Evolutionary conservation across 2,888 invertebrate genomes (phyloP), one percentile per base, ranked within the genome.

Genomic region (Timema cristinae): DNA sequence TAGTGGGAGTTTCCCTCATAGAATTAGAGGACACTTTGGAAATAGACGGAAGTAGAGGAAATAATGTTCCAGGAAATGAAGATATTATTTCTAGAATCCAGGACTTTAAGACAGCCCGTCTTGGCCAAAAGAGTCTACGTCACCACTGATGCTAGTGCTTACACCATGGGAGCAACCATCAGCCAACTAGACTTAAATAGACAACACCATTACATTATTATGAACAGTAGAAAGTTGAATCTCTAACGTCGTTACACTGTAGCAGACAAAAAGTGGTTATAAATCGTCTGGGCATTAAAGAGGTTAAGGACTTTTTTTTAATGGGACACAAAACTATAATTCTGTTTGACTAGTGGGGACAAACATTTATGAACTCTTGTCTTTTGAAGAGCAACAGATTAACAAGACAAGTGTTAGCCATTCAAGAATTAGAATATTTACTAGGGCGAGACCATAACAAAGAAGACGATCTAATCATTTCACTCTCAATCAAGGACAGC

Each of bases 71-170:
- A 59, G 59, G 59, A 15, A 63, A 48, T 48, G 7, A 63, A 61
- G 13, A 6, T 13, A 1, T 63, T 63, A 13, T 67, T 67, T 67
- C 10, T 49, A 49, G n/a, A 67, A 32, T 11, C 48, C 6, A 32
- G 50, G 47, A 73, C 75, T 7, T 52, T 77, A 0, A 67, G 73
- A 6, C 75, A 75, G 48, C 76, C 76, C 1, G 72, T 76, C 59
- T 76, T 76, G 67, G 67, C 51, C 5, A 16, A 59, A 48, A 72
- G 71, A 7, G 76, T 76, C 47, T 47, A 70, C 0, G 49, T 75
- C 0, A 66, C 72, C 7, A 70, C 71, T 50, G 77, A 77, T 71
- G 77, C 77, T 0, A 73, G 72, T 8, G 73, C 76, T 70, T 51
- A 47, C 10, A 77, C 75, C 13, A 54, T 75, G 8, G 76, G 75